Evolutionary conservation across 30 jellyfish, hydroid and myxozoan species (phyloP).

Genomic region (Rhopilema esculentum): DNA sequence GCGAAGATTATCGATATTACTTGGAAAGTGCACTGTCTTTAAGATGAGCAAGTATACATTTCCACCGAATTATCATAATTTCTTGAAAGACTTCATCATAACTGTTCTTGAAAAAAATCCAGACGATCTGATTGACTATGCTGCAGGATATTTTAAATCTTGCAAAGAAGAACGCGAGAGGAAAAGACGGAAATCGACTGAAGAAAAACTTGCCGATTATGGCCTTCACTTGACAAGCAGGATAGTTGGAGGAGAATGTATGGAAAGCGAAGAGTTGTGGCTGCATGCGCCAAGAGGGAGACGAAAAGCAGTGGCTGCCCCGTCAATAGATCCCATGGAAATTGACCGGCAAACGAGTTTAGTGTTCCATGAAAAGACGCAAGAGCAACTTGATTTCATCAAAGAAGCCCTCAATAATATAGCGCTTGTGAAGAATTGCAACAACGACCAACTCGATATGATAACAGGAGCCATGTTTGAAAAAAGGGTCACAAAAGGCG

Average conservation of each 20-base stretch:
- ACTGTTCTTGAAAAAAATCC: conserved; percentile 66
- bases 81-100: conserved; percentile 64
- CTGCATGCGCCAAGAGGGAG: conserved; percentile 79
- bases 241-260: not conserved
- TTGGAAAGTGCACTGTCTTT: not conserved
- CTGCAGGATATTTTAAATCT: conserved; percentile 54
- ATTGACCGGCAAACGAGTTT: conserved; percentile 47
- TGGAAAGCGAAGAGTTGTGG: conserved; percentile 30
- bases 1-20: not conserved
- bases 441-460: conserved; percentile 45
- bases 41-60: conserved; percentile 5
- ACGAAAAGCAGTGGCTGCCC: conserved; percentile 95
- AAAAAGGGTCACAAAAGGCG: conserved; percentile 72
- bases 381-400: conserved; percentile 65
- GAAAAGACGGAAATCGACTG: conserved; percentile 11
- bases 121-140: conserved; percentile 57
- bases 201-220: conserved; percentile 6
- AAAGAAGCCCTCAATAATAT: conserved; percentile 66
- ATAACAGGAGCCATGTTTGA: conserved; percentile 81
- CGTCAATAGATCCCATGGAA: conserved; percentile 77
- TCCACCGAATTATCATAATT: conserved; percentile 50
- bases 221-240: conserved; percentile 27
- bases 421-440: conserved; percentile 68
- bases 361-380: conserved; percentile 66
- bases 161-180: conserved; percentile 15